phyloP scores from a whole-genome alignment of 2,797 vertebrate species.

The Salarias fasciatus region DNA sequence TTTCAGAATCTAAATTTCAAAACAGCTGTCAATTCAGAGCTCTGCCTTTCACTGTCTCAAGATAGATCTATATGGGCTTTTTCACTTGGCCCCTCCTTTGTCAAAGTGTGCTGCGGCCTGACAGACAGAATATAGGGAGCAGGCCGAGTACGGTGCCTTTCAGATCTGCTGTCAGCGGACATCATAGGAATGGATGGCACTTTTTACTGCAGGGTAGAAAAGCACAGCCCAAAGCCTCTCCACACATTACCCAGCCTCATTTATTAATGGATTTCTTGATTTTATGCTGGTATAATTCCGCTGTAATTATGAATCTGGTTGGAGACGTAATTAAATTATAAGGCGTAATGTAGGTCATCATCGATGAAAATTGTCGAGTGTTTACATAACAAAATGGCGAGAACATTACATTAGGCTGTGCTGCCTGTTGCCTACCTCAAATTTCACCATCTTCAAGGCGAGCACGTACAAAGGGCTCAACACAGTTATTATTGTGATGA shows the following conservation, averaged over 20 bases:
- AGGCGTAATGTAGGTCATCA: too few species aligned
- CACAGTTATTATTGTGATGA: constrained; percentile 41
- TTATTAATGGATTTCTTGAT: too few species aligned
- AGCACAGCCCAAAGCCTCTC: too few species aligned
- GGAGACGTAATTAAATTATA: too few species aligned
- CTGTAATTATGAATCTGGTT: background rate
- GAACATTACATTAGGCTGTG: background rate
- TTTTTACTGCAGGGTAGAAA: constrained; percentile 29
- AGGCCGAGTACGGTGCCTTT: constrained; percentile 45
- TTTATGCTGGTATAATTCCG: too few species aligned
- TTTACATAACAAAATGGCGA: background rate
- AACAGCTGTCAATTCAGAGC: constrained; percentile 60
- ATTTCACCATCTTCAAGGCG: constrained; percentile 17
- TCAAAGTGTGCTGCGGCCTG: constrained; percentile 40
- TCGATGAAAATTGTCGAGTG: background rate
- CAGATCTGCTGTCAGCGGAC: constrained; percentile 64
- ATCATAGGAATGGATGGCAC: constrained; percentile 41
- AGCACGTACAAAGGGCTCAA: constrained; percentile 32
- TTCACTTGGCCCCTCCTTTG: constrained; percentile 21
- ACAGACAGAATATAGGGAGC: constrained; percentile 55
- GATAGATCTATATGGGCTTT: constrained; percentile 33
- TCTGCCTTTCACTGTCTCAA: constrained; percentile 17
- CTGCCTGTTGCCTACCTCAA: constrained; percentile 14
- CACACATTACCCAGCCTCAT: too few species aligned
- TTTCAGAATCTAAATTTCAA: constrained; percentile 62